Conservation (phyloP, 2,113 vertebrate genomes). For the Calyptomena viridis region DNA sequence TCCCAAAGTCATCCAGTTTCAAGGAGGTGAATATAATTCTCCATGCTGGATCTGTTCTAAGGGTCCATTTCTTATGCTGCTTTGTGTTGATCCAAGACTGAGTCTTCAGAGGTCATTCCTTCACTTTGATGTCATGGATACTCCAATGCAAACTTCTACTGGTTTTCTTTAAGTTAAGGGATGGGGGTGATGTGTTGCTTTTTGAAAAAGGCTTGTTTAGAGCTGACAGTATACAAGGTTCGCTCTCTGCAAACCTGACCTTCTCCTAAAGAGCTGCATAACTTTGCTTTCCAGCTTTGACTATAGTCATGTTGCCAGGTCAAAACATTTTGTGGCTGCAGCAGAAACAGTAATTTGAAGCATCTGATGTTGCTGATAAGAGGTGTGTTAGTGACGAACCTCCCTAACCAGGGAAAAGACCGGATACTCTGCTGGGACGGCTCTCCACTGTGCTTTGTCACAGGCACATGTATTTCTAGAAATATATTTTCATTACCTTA, state of each 20-base stretch:
- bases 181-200: accelerated
- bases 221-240: neutral
- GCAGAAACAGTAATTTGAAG: neutral
- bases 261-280: neutral
- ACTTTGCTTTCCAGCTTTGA: neutral
- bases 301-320: neutral
- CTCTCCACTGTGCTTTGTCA: accelerated
- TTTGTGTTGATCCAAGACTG: neutral
- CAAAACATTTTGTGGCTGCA: neutral
- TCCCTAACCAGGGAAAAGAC: neutral
- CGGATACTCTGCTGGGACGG: neutral
- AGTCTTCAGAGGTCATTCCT: neutral
- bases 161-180: neutral
- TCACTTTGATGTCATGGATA: neutral
- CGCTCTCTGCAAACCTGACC: neutral
- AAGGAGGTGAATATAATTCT: neutral
- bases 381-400: neutral
- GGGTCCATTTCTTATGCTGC: neutral
- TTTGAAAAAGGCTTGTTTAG: neutral
- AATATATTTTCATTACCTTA: neutral
- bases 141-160: neutral
- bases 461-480: no score
- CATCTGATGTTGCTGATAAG: neutral
- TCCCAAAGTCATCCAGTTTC: neutral
- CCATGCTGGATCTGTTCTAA: neutral